Evolutionary conservation across 2,888 invertebrate species (phyloP).

Genomic region (Phalangium opilio): DNA sequence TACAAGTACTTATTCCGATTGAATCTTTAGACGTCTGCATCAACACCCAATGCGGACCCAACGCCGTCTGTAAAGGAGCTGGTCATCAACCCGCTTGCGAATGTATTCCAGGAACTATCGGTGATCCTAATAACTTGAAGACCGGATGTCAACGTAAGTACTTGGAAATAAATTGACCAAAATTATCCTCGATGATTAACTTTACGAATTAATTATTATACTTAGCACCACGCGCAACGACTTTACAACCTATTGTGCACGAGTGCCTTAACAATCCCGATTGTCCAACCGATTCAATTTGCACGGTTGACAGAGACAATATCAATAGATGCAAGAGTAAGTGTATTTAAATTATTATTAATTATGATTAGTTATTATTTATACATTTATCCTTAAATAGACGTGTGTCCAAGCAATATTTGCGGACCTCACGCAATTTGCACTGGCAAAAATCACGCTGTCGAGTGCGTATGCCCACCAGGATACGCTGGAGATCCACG

Average conservation of each 20-base stretch:
- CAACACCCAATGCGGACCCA: conserved; percentile 46
- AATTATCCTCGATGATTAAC: too few relatives aligned
- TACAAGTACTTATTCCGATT: neutral
- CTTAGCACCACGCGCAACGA: too few relatives aligned
- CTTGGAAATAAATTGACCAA: neutral
- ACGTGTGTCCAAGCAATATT: conserved; percentile 23
- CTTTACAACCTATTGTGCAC: conserved; percentile 1
- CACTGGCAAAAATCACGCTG: conserved; percentile 71
- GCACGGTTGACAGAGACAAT: conserved; percentile 33
- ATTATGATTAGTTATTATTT: too few relatives aligned
- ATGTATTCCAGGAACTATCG: conserved; percentile 59
- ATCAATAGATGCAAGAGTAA: conserved; percentile 47
- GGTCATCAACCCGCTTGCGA: conserved; percentile 56
- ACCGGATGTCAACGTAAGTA: conserved; percentile 14
- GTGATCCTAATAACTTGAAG: conserved; percentile 31
- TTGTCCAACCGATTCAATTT: conserved; percentile 19
- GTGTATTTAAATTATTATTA: conserved; percentile 1
- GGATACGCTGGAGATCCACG: conserved; percentile 65
- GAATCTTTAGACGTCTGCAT: conserved; percentile 6
- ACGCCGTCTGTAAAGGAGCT: conserved; percentile 63
- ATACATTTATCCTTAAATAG: too few relatives aligned
- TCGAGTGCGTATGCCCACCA: conserved; percentile 71
- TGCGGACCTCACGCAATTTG: conserved; percentile 76
- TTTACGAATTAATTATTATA: too few relatives aligned
- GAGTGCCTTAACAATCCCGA: conserved; percentile 17